A percentile compares a stretch with the other conserved stretches of the same genome.
Evolutionary conservation across 2,113 vertebrate genomes (phyloP).

Genomic region (Aspidoscelis tigris): DNA sequence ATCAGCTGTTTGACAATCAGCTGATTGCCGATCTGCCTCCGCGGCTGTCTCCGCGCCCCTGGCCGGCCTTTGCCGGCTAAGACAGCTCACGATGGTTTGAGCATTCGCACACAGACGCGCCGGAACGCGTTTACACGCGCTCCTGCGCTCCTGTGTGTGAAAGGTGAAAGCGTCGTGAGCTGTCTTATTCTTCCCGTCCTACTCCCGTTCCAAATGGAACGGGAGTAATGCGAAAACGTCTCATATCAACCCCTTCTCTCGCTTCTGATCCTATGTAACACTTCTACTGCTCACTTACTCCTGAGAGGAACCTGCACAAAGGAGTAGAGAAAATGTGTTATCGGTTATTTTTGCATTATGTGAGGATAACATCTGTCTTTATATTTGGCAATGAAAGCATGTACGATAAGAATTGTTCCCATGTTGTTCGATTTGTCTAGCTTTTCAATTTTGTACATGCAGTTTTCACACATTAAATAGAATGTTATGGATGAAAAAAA

Average conservation of each 20-base stretch:
- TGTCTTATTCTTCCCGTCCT: no score
- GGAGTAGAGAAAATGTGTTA: background rate
- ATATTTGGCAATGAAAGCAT: slow-evolving; percentile 43
- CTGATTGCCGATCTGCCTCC: no score
- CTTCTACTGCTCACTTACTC: background rate
- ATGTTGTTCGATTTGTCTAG: slow-evolving; percentile 55
- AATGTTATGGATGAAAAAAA: slow-evolving; percentile 71
- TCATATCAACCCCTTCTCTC: background rate
- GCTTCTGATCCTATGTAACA: background rate
- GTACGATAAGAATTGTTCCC: slow-evolving; percentile 18
- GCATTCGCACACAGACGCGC: no score
- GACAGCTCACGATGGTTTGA: no score
- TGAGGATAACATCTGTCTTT: slow-evolving; percentile 43
- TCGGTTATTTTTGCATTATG: slow-evolving; percentile 25
- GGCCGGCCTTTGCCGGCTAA: no score
- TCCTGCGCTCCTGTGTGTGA: no score
- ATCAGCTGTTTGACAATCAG: no score
- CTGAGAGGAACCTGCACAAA: slow-evolving; percentile 44
- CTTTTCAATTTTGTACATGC: slow-evolving; percentile 64
- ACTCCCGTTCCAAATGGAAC: no score
- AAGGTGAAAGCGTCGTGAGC: no score
- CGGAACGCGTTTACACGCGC: no score
- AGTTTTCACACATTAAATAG: slow-evolving; percentile 66
- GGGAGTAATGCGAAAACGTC: no score
- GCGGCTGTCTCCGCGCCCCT: no score